These are phyloP conservation scores for Pyrrhosoma nymphula DNA, from an alignment of 2,888 invertebrate genomes.

Conservation along the genomic window DNA sequence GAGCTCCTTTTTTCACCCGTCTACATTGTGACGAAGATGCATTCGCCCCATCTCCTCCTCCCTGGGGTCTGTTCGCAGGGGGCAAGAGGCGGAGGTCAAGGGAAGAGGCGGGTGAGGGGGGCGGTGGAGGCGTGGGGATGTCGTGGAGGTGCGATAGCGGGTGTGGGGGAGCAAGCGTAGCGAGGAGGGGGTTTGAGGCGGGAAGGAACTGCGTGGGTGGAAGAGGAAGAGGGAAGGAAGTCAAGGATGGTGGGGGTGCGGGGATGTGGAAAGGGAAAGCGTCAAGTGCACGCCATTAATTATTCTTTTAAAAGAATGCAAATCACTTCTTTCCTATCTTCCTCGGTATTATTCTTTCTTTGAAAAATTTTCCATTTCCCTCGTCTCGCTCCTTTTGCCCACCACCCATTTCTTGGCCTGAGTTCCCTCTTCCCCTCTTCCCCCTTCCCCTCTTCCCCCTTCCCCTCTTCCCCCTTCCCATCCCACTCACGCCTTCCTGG, in stretches of 20 bases:
- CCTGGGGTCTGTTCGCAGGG: not conserved
- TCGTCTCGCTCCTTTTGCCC: not conserved
- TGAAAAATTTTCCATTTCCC: conserved; percentile 65
- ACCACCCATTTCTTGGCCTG: conserved; percentile 34
- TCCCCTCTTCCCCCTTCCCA: not conserved
- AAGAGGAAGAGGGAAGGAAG: not conserved
- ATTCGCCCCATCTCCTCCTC: not conserved
- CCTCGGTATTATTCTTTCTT: conserved; percentile 63
- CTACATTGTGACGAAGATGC: not conserved
- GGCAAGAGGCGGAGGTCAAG: not conserved
- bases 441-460: not conserved
- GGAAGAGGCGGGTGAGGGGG: not conserved
- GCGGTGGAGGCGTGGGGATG: not conserved
- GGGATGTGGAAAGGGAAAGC: conserved; percentile 58
- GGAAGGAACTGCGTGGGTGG: not conserved
- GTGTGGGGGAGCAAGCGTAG: not conserved
- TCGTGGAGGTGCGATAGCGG: not conserved
- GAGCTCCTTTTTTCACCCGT: not conserved
- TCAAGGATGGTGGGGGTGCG: not conserved
- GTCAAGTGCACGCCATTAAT: conserved; percentile 68
- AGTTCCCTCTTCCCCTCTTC: not conserved
- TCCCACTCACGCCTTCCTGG: not conserved
- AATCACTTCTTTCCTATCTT: conserved; percentile 68
- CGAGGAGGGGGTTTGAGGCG: not conserved
- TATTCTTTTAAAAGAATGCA: conserved; percentile 68